Conservation (phyloP, 2,797 vertebrate species). For the Chanos chanos region DNA sequence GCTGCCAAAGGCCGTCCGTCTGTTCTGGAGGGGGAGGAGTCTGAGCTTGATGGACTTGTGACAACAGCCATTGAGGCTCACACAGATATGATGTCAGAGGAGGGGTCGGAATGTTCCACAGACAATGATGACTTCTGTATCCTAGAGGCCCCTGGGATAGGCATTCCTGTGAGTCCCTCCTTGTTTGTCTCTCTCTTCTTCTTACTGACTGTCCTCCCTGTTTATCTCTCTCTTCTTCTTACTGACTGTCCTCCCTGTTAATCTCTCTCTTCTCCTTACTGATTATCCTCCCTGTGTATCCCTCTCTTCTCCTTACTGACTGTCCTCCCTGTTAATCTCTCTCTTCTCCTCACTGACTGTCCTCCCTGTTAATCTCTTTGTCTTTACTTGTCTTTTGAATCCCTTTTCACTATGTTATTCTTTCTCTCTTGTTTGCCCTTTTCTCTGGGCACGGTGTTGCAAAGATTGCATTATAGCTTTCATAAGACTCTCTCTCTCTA, state of each 20-base stretch:
- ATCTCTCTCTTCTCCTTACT: not conserved
- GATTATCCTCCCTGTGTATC: not conserved
- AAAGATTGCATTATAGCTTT: not conserved
- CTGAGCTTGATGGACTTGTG: constrained; percentile 59
- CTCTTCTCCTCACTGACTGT: not conserved
- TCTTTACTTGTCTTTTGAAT: not conserved
- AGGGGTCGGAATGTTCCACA: constrained; percentile 73
- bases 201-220: not conserved
- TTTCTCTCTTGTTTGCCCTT: not conserved
- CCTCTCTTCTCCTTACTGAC: not conserved
- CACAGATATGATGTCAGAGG: constrained; percentile 69
- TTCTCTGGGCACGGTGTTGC: not conserved
- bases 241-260: not conserved
- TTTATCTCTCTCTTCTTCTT: not conserved
- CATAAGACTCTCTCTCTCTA: not conserved
- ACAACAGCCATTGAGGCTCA: constrained; percentile 64
- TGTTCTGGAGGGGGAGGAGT: constrained; percentile 52
- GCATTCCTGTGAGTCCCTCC: constrained; percentile 78
- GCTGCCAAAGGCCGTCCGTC: constrained; percentile 55
- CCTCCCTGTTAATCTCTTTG: not conserved
- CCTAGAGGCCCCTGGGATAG: constrained; percentile 88
- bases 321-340: not conserved
- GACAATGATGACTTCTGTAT: constrained; percentile 94
- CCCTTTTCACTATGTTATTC: not conserved
- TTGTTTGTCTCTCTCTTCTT: not conserved